A percentile compares a stretch with the other conserved stretches of the same genome.
phyloP scores from a whole-genome alignment of 1,140 invertebrate genomes.

The Drosophila kikkawai region DNA sequence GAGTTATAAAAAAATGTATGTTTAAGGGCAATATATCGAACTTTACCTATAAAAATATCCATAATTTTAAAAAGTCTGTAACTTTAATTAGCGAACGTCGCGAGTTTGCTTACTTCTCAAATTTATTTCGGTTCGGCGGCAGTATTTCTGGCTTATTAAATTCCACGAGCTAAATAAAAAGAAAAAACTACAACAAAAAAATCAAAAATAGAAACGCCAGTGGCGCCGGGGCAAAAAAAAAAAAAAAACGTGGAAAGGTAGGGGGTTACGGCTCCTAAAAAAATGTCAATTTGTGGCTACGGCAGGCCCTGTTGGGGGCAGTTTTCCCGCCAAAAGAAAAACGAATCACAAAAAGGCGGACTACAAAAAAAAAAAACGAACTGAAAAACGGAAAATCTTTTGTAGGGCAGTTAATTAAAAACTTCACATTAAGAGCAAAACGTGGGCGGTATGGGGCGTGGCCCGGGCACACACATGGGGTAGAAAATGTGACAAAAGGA shows the following conservation, averaged over 20 bases:
- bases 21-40: too few species aligned
- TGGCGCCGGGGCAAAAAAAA: not conserved
- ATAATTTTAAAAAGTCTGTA: not conserved
- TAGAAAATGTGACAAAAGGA: constrained; percentile 56
- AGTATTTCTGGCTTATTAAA: constrained; percentile 74
- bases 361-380: constrained; percentile 14
- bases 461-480: constrained; percentile 24
- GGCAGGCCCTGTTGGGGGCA: constrained; percentile 21
- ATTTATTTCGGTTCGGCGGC: constrained; percentile 22
- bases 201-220: constrained; percentile 19
- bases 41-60: too few species aligned
- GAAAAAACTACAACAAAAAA: constrained; percentile 10
- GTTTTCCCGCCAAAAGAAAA: constrained; percentile 9
- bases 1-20: too few species aligned
- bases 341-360: constrained; percentile 41
- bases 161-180: constrained; percentile 51
- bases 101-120: constrained; percentile 46
- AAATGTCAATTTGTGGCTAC: constrained; percentile 75
- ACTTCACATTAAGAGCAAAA: constrained; percentile 64
- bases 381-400: constrained; percentile 66
- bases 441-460: not conserved
- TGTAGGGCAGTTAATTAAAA: constrained; percentile 82
- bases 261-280: constrained; percentile 2
- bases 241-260: not conserved
- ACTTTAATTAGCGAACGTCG: constrained; percentile 71